Evolutionary conservation across 1,140 invertebrate genomes (phyloP).

Genomic region (Ridgeia piscesae): DNA sequence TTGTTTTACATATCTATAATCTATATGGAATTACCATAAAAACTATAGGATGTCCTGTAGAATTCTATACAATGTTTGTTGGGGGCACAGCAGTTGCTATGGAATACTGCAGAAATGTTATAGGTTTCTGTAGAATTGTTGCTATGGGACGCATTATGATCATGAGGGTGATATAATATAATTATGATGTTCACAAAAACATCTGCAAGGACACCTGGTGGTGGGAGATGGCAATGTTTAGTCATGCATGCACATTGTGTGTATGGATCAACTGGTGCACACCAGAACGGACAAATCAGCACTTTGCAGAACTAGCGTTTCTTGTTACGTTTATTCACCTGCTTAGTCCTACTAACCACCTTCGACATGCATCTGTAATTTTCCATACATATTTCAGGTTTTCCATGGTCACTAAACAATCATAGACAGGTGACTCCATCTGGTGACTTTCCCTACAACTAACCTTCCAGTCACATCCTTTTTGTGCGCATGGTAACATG

Average conservation of each 20-base stretch:
- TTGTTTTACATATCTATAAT: neutral
- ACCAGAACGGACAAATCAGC: neutral
- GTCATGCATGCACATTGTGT: neutral
- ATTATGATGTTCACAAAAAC: neutral
- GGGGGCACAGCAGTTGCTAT: neutral
- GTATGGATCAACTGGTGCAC: neutral
- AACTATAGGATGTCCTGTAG: too few relatives aligned
- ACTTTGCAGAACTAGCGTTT: too few relatives aligned
- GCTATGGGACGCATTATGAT: neutral
- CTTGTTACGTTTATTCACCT: too few relatives aligned
- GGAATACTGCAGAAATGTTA: neutral
- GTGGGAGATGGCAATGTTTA: neutral
- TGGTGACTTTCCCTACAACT: neutral
- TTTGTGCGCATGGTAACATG: neutral
- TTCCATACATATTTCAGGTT: too few relatives aligned
- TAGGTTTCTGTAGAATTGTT: neutral
- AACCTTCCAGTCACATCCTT: neutral
- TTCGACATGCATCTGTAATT: too few relatives aligned
- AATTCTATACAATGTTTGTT: too few relatives aligned
- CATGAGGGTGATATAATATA: neutral
- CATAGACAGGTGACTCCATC: neutral
- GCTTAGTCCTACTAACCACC: too few relatives aligned
- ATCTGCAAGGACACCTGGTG: neutral
- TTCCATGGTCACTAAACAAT: neutral
- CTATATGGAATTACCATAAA: too few relatives aligned